Evolutionary conservation across 2,113 vertebrate species (phyloP), one percentile per base, ranked within the genome.

Genomic region (Prunella fulvescens): DNA sequence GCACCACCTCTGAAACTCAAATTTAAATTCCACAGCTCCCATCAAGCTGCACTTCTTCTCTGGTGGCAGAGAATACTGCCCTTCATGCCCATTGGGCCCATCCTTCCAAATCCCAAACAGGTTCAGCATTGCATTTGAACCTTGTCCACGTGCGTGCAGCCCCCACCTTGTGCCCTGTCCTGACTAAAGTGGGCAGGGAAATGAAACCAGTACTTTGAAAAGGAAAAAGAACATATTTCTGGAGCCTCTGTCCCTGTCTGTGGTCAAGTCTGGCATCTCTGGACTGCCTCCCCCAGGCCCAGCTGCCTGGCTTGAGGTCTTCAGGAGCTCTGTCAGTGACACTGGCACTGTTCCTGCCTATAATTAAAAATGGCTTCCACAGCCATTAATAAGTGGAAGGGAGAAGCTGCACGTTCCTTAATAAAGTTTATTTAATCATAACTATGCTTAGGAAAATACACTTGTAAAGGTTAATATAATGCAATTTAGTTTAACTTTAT

Each of bases 401-500:
- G 25, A 86, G 88, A 97, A 95, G 71, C 88, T 80, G 71, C 31
- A 58, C 15, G 69, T 94, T 97, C 96, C 97, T 98, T 96, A 97
- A 98, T 96, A 96, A 98, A 97, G 96, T 98, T 98, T 98, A 98
- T 98, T 98, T 98, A 95, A 97, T 97, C 95, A 86, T 97, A 97
- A 98, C 98, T 98, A 98, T 98, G 97, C 96, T 98, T 98, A 98
- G 96, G 97, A 97, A 98, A 98, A 98, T 98, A 98, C 96, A 98
- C 96, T 98, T 96, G 96, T 93, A 97, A 90, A 80, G 95, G 97
- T 98, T 98, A 98, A 98, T 96, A 98, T 92, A 97, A 98, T 96
- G 97, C 94, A 97, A 98, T 97, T 98, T 97, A 94, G 97, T 94
- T 97, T 96, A 95, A 98, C 97, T 97, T 98, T 98, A 98, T 91